A percentile compares a stretch with the other conserved stretches of the same genome.
These are phyloP conservation scores for Diadromus collaris DNA, from an alignment of 2,888 invertebrate genomes.

Conservation along the genomic window DNA sequence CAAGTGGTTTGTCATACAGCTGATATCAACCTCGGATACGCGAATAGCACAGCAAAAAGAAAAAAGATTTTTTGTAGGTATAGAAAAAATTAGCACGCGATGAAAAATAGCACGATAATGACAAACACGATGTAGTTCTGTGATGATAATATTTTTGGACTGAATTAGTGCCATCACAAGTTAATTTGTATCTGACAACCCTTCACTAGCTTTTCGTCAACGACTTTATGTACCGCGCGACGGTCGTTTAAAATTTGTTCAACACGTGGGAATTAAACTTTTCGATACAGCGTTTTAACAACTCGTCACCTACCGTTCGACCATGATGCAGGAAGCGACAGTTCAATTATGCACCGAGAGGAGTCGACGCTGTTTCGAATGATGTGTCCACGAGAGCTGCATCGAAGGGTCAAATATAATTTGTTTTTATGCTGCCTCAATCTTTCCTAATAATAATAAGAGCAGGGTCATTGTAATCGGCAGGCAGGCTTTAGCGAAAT, in stretches of 20 bases:
- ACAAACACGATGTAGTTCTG: too few relatives aligned
- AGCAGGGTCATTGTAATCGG: neutral
- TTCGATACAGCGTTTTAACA: neutral
- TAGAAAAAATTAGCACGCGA: too few relatives aligned
- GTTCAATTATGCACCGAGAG: neutral
- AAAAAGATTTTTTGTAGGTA: too few relatives aligned
- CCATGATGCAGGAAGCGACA: neutral
- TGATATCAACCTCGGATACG: neutral
- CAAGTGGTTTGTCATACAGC: neutral
- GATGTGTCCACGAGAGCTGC: neutral
- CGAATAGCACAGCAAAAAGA: neutral
- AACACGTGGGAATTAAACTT: too few relatives aligned
- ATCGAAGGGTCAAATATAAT: neutral
- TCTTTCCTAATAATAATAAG: neutral
- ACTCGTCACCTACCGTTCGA: neutral
- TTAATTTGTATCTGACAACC: neutral
- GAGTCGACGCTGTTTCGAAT: too few relatives aligned
- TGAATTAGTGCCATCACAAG: too few relatives aligned
- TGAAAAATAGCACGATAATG: too few relatives aligned
- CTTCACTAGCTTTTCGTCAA: neutral
- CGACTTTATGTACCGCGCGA: neutral
- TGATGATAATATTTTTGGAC: too few relatives aligned
- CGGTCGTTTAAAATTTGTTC: neutral
- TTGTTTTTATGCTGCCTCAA: neutral
- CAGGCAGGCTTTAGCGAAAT: neutral